phyloP scores from a whole-genome alignment of 2,888 invertebrate genomes.

The Macrosoma leucophasiata region DNA sequence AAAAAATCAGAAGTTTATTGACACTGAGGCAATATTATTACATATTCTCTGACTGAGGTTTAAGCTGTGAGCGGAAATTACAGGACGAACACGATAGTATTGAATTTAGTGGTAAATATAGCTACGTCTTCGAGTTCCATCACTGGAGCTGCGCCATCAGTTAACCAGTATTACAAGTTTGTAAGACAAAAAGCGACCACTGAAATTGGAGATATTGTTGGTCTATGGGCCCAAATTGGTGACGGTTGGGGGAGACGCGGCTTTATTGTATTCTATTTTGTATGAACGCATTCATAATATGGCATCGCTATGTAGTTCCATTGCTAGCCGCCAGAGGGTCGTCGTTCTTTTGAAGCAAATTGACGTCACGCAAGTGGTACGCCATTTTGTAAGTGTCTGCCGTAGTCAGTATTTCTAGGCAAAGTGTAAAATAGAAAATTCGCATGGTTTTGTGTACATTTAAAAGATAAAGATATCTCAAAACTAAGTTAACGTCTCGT shows the following conservation, averaged over 20 bases:
- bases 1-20: no score
- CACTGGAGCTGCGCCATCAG: no score
- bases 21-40: no score
- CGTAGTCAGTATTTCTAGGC: slow-evolving; percentile 75
- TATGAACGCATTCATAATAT: slow-evolving; percentile 43
- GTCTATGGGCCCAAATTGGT: no score
- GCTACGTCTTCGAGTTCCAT: no score
- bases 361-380: slow-evolving; percentile 79
- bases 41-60: no score
- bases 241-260: background rate
- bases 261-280: background rate
- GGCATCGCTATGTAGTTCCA: slow-evolving; percentile 52
- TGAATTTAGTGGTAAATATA: no score
- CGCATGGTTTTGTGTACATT: slow-evolving; percentile 78
- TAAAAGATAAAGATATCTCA: slow-evolving; percentile 61
- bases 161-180: no score
- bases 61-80: no score
- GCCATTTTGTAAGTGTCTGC: slow-evolving; percentile 82
- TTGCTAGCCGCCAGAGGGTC: slow-evolving; percentile 48
- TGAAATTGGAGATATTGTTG: no score
- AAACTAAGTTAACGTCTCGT: slow-evolving; percentile 67
- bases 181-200: no score
- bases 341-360: slow-evolving; percentile 53
- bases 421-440: slow-evolving; percentile 74
- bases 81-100: no score